phyloP scores from a whole-genome alignment of 2,888 invertebrate genomes.

The Zhuqinia jingwanae region DNA sequence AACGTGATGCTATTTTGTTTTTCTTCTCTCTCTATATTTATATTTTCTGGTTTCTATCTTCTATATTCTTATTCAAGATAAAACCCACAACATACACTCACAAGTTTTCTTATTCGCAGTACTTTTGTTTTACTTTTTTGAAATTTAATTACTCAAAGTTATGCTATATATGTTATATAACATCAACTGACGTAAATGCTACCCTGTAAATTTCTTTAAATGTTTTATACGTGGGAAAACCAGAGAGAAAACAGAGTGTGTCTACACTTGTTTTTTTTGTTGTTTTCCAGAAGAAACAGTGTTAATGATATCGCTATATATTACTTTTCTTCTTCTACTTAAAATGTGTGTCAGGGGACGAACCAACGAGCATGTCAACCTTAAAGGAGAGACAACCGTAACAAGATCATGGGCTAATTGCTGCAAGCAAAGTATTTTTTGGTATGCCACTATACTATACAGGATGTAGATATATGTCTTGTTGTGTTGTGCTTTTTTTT shows the following conservation, averaged over 20 bases:
- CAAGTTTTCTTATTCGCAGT: conserved; percentile 14
- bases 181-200: neutral
- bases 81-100: conserved; percentile 2
- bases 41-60: neutral
- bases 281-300: too few relatives aligned
- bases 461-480: neutral
- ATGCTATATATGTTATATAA: neutral
- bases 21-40: conserved; percentile 9
- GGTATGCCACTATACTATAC: neutral
- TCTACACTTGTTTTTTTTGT: neutral
- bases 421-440: neutral
- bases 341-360: neutral
- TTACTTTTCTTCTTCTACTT: neutral
- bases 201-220: too few relatives aligned
- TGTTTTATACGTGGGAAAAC: too few relatives aligned
- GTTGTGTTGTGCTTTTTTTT: neutral
- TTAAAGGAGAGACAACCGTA: conserved; percentile 4
- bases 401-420: conserved; percentile 24
- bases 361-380: conserved; percentile 26
- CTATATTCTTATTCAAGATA: too few relatives aligned
- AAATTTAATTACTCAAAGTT: conserved; percentile 43
- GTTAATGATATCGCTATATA: too few relatives aligned
- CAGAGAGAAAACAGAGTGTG: neutral
- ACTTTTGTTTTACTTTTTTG: neutral
- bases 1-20: neutral